phyloP scores from a whole-genome alignment of 2,888 invertebrate genomes.

The Ethmia dodecea region DNA sequence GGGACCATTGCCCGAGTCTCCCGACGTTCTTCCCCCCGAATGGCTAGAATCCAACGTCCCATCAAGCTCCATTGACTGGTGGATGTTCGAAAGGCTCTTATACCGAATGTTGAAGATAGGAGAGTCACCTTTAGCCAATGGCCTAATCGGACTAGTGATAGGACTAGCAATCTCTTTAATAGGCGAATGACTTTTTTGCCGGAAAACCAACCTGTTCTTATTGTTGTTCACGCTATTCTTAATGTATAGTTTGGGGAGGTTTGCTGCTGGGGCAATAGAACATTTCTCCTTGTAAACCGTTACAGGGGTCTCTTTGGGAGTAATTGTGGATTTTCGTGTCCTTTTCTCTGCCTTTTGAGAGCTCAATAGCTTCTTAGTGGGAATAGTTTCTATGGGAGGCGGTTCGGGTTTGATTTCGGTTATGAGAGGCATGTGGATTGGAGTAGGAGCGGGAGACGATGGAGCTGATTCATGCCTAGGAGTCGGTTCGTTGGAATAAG shows the following conservation, averaged over 20 bases:
- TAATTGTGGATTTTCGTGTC: conserved; percentile 82
- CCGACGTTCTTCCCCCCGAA: conserved; percentile 91
- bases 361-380: conserved; percentile 84
- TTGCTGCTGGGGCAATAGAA: conserved; percentile 69
- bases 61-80: conserved; percentile 85
- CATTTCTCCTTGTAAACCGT: conserved; percentile 78
- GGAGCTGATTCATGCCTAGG: conserved; percentile 75
- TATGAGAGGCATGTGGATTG: conserved; percentile 72
- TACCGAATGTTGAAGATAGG: conserved; percentile 87
- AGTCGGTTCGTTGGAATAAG: conserved; percentile 71
- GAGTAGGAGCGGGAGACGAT: conserved; percentile 73
- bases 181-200: conserved; percentile 85
- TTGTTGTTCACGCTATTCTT: conserved; percentile 84
- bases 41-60: conserved; percentile 94
- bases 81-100: conserved; percentile 83
- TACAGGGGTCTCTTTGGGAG: conserved; percentile 73
- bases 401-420: conserved; percentile 88
- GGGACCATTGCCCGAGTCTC: conserved; percentile 86
- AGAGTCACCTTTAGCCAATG: conserved; percentile 82
- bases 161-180: conserved; percentile 84
- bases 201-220: conserved; percentile 80
- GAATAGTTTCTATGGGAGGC: conserved; percentile 94
- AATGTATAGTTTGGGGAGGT: conserved; percentile 86
- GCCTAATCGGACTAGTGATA: conserved; percentile 67
- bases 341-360: conserved; percentile 83